Evolutionary conservation across 2,113 vertebrate species (phyloP).

Genomic region (Pangasianodon gigas): DNA sequence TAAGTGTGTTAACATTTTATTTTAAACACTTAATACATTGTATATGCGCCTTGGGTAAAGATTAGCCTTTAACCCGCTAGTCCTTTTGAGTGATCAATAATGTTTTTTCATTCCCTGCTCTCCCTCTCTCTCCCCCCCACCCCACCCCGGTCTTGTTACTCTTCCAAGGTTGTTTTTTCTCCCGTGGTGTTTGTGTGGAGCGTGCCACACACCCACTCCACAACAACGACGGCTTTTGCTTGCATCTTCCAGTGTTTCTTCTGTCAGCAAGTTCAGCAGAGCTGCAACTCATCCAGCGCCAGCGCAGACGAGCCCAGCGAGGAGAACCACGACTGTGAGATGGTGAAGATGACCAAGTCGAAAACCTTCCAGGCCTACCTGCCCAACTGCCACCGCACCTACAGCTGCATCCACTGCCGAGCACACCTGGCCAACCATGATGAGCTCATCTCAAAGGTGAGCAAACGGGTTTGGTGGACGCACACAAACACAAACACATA

Average conservation of each 20-base stretch:
- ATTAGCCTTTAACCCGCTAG: constrained; percentile 7
- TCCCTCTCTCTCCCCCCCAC: neutral
- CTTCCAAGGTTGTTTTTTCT: constrained; percentile 83
- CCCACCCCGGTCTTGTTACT: neutral
- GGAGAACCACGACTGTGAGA: constrained; percentile 83
- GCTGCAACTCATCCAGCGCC: constrained; percentile 83
- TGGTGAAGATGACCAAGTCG: constrained; percentile 99
- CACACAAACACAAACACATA: too few relatives aligned
- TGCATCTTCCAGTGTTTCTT: constrained; percentile 93
- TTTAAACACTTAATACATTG: neutral
- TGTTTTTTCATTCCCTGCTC: neutral
- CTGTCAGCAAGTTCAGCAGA: constrained; percentile 92
- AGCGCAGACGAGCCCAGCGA: constrained; percentile 83
- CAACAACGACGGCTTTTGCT: constrained; percentile 94
- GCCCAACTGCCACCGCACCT: constrained; percentile 93
- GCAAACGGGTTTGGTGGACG: neutral
- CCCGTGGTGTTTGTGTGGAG: constrained; percentile 87
- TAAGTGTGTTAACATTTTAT: neutral
- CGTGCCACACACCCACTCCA: constrained; percentile 87
- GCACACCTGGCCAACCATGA: constrained; percentile 98
- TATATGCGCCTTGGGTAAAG: neutral
- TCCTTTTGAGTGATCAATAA: constrained; percentile 35
- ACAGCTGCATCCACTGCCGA: constrained; percentile 99
- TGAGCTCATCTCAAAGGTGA: constrained; percentile 88
- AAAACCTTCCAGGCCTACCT: constrained; percentile 99